Conservation (phyloP, 2,797 vertebrate species). For the Triplophysa yarkandensis region DNA sequence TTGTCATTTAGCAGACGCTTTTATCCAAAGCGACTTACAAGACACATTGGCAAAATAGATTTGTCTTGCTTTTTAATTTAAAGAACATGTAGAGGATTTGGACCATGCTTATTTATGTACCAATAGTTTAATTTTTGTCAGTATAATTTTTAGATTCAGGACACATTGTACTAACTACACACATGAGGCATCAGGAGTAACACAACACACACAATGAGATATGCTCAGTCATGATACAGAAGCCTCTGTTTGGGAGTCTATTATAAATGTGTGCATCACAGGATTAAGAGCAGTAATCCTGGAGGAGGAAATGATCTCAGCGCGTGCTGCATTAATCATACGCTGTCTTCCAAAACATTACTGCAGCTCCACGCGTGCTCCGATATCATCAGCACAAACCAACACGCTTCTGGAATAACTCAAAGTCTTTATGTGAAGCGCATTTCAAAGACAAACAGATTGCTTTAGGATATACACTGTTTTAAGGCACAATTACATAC, state of each 20-base stretch:
- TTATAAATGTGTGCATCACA: slow-evolving; percentile 31
- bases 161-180: not conserved
- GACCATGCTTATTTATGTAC: no score
- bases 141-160: not conserved
- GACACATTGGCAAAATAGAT: no score
- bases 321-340: slow-evolving; percentile 5
- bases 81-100: no score
- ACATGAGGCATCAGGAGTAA: slow-evolving; percentile 3
- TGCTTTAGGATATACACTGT: not conserved
- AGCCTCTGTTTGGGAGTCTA: not conserved
- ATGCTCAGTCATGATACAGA: not conserved
- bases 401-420: not conserved
- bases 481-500: no score
- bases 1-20: no score
- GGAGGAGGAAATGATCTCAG: slow-evolving; percentile 20
- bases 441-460: not conserved
- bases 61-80: no score
- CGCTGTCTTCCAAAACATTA: not conserved
- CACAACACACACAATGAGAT: slow-evolving; percentile 2
- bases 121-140: not conserved
- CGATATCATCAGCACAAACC: not conserved
- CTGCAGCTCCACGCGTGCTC: not conserved
- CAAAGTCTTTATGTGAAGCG: not conserved
- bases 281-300: slow-evolving; percentile 34
- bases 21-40: no score